Percentiles rank a stretch among this genome's conserved stretches.
Evolutionary conservation across 37 sponge, comb jelly and placozoan genomes (phyloP).

Genomic region (Ianthella basta): DNA sequence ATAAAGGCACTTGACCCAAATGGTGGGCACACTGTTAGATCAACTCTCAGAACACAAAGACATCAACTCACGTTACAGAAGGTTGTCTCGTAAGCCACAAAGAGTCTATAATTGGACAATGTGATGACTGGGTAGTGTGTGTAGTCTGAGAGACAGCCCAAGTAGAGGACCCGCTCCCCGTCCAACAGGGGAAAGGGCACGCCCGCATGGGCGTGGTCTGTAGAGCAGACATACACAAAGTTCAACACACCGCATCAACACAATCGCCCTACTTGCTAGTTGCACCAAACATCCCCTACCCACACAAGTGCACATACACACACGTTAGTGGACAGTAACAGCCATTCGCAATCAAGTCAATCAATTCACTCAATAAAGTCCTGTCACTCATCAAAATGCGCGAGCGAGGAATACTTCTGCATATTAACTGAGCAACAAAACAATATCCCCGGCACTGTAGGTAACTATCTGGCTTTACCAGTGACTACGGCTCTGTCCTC

Average conservation of each 20-base stretch:
- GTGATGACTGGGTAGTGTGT: constrained; percentile 18
- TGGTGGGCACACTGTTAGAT: no score
- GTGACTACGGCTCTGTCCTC: background rate
- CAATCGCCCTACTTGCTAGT: no score
- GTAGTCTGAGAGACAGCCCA: constrained; percentile 20
- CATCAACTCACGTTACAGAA: constrained; percentile 53
- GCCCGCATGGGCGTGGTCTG: constrained; percentile 12
- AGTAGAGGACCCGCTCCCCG: constrained; percentile 58
- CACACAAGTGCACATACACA: background rate
- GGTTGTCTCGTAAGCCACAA: constrained; percentile 39
- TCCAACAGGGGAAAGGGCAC: constrained; percentile 51
- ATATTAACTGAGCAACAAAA: no score
- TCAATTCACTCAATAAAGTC: no score
- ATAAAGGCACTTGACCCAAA: no score
- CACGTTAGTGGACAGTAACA: background rate
- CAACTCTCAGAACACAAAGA: no score
- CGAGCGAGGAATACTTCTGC: no score
- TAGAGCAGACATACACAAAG: background rate
- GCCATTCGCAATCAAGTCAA: background rate
- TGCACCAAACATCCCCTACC: background rate
- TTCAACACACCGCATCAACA: no score
- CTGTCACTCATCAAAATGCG: no score
- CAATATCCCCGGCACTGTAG: no score
- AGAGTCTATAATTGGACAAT: constrained; percentile 66
- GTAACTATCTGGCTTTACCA: background rate